Evolutionary conservation across 2,797 vertebrate genomes (phyloP).

Genomic region (Anniella stebbinsi): DNA sequence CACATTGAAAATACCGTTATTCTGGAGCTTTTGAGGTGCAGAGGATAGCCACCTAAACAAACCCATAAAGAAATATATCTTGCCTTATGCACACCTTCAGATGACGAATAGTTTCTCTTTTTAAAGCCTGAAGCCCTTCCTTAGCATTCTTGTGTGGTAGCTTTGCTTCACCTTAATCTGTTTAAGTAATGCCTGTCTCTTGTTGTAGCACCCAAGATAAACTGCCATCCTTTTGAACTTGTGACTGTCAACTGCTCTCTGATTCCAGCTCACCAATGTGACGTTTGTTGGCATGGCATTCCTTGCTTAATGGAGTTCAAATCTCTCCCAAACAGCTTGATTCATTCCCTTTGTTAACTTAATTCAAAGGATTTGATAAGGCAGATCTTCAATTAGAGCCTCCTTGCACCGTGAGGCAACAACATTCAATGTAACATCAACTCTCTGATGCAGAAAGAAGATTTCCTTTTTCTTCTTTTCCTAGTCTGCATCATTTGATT

Average conservation of each 20-base stretch:
- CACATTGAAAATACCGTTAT: neutral
- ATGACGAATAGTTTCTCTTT: slow-evolving; percentile 4
- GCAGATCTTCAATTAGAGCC: neutral
- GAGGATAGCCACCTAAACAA: neutral
- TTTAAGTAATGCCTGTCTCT: neutral
- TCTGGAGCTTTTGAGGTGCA: neutral
- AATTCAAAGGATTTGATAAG: slow-evolving; percentile 1
- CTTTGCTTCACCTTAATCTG: slow-evolving; percentile 9
- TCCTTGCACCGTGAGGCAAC: neutral
- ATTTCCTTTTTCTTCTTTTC: neutral
- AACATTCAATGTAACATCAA: neutral
- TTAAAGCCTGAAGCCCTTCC: neutral
- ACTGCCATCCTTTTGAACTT: neutral
- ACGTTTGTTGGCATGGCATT: neutral
- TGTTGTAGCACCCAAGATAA: neutral
- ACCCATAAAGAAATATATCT: neutral
- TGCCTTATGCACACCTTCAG: neutral
- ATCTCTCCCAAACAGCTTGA: neutral
- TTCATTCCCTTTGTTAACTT: neutral
- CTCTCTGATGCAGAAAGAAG: neutral
- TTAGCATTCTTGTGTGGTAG: neutral
- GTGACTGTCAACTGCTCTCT: neutral
- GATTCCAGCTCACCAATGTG: neutral
- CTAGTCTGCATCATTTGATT: slow-evolving; percentile 2
- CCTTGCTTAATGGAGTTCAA: neutral